These are phyloP conservation scores for Lacanobia wlatinum DNA, from an alignment of 2,888 invertebrate genomes.

Conservation along the genomic window DNA sequence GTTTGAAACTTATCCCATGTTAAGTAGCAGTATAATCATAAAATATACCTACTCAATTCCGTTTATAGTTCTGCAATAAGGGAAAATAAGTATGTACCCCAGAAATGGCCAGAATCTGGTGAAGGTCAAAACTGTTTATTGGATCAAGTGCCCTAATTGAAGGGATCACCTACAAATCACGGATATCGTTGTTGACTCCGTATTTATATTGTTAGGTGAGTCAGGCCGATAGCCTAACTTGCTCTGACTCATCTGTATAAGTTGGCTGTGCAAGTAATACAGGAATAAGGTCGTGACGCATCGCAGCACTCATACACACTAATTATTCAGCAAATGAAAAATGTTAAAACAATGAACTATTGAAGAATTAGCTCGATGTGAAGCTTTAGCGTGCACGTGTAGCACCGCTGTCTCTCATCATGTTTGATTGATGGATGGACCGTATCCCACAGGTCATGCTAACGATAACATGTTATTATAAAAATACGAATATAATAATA, in stretches of 20 bases:
- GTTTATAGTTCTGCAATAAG: not conserved
- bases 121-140: conserved; percentile 33
- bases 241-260: conserved; percentile 81
- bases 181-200: conserved; percentile 41
- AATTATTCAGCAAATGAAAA: conserved; percentile 72
- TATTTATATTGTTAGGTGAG: conserved; percentile 72
- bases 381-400: conserved; percentile 48
- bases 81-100: not conserved
- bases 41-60: not conserved
- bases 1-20: not conserved
- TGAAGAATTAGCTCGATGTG: conserved; percentile 40
- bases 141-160: conserved; percentile 41
- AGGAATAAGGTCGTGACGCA: conserved; percentile 85
- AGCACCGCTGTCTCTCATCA: conserved; percentile 59
- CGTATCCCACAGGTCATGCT: conserved; percentile 72
- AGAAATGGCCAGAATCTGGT: conserved; percentile 23
- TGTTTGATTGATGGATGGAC: conserved; percentile 79
- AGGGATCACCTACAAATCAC: conserved; percentile 46
- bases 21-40: not conserved
- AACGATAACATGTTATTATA: conserved; percentile 75
- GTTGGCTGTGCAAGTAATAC: conserved; percentile 73
- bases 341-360: conserved; percentile 53
- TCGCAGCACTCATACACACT: conserved; percentile 72
- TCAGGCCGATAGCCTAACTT: conserved; percentile 81
- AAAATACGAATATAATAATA: conserved; percentile 65